phyloP scores from a whole-genome alignment of 2,113 vertebrate genomes.

The Talpa occidentalis region DNA sequence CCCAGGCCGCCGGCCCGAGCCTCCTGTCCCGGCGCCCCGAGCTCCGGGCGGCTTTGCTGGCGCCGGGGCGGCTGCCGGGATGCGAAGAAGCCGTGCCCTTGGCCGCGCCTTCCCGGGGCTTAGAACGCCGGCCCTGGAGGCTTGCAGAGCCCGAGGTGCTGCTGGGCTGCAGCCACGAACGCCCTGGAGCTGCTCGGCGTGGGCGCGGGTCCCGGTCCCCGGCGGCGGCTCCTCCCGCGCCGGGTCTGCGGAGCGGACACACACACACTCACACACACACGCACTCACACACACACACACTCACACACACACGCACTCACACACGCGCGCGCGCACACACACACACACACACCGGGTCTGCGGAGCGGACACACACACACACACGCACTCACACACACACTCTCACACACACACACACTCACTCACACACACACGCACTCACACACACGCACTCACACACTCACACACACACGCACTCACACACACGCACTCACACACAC shows the following conservation, averaged over 20 bases:
- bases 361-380: neutral
- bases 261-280: neutral
- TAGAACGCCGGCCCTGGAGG: too few relatives aligned
- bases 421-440: too few relatives aligned
- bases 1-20: slow-evolving; percentile 35
- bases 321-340: too few relatives aligned
- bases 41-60: neutral
- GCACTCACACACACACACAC: too few relatives aligned
- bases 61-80: neutral
- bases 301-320: too few relatives aligned
- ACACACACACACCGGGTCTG: too few relatives aligned
- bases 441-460: too few relatives aligned
- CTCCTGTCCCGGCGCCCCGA: neutral
- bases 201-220: neutral
- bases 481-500: too few relatives aligned
- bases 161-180: neutral
- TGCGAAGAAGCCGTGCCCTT: slow-evolving; percentile 9
- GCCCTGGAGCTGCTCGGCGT: neutral
- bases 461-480: neutral
- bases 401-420: too few relatives aligned
- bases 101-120: neutral
- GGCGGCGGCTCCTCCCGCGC: neutral
- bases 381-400: too few relatives aligned
- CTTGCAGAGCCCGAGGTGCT: neutral
- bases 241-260: neutral